These are phyloP conservation scores for Heteropelma amictum DNA, from an alignment of 2,888 invertebrate genomes.

Conservation along the genomic window DNA sequence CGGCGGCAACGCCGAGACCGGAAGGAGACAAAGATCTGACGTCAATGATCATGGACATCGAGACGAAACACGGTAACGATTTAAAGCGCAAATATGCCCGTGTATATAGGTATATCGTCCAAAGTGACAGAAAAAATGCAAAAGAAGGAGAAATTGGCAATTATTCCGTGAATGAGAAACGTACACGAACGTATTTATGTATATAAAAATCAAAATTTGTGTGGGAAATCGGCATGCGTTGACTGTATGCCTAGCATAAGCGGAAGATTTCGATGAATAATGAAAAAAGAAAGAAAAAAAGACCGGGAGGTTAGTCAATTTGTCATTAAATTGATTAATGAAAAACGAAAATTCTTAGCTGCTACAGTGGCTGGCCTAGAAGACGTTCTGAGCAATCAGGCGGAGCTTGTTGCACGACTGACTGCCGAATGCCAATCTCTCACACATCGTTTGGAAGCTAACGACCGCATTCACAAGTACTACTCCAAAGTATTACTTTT, in stretches of 20 bases:
- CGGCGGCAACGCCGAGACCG: constrained; percentile 57
- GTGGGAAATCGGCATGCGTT: constrained; percentile 75
- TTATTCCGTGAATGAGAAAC: too few relatives aligned
- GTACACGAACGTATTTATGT: too few relatives aligned
- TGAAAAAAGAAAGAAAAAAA: constrained; percentile 22
- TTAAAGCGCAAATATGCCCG: constrained; percentile 64
- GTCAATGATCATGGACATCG: constrained; percentile 87
- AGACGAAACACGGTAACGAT: constrained; percentile 90
- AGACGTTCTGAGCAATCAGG: constrained; percentile 93
- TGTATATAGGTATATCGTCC: constrained; percentile 76
- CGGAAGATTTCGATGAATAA: constrained; percentile 38
- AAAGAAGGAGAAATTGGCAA: constrained; percentile 8
- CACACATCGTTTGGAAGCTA: constrained; percentile 93
- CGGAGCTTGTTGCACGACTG: constrained; percentile 95
- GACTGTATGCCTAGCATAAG: constrained; percentile 76
- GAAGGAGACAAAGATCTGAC: constrained; percentile 84
- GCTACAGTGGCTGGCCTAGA: constrained; percentile 94
- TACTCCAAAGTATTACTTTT: constrained; percentile 49
- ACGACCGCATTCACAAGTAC: constrained; percentile 93
- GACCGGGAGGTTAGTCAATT: constrained; percentile 64
- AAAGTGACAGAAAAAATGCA: constrained; percentile 39
- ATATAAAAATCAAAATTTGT: constrained; percentile 58
- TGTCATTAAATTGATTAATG: constrained; percentile 64
- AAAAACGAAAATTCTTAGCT: constrained; percentile 82
- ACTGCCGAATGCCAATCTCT: constrained; percentile 93